A percentile compares a stretch with the other conserved stretches of the same genome.
Conservation (phyloP, 2,797 vertebrate genomes). For the Champsocephalus esox region DNA sequence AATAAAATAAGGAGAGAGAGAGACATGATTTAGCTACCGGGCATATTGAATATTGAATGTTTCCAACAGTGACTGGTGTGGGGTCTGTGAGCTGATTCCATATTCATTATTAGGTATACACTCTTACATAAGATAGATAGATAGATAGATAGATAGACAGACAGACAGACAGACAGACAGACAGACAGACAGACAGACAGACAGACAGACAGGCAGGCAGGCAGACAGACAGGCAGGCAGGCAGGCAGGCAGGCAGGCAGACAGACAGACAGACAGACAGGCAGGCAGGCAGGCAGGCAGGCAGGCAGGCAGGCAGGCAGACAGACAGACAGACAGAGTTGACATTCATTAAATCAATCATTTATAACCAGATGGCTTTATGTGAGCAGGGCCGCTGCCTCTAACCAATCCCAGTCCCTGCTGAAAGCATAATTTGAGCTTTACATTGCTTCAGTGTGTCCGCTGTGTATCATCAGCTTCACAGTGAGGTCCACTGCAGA, state of each 20-base stretch:
- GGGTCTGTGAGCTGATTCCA: slow-evolving; percentile 22
- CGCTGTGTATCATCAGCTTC: slow-evolving; percentile 59
- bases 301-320: background rate
- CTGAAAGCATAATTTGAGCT: slow-evolving; percentile 64
- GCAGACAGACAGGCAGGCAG: background rate
- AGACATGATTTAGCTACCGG: slow-evolving; percentile 16
- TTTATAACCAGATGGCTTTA: slow-evolving; percentile 16
- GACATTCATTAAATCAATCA: slow-evolving; percentile 12
- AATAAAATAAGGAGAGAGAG: background rate
- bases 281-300: background rate
- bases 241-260: background rate
- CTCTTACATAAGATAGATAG: background rate
- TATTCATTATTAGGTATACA: slow-evolving; percentile 18
- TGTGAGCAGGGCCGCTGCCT: slow-evolving; percentile 21
- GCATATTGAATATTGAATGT: slow-evolving; percentile 52
- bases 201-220: background rate
- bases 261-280: background rate
- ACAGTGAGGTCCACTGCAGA: slow-evolving; percentile 51
- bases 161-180: background rate
- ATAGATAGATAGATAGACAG: background rate
- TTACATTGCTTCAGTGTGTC: slow-evolving; percentile 33
- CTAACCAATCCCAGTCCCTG: slow-evolving; percentile 25
- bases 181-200: background rate
- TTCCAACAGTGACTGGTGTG: slow-evolving; percentile 26
- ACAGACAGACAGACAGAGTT: background rate